Conservation (phyloP, 2,113 vertebrate species). For the Ceuthmochares aereus region DNA sequence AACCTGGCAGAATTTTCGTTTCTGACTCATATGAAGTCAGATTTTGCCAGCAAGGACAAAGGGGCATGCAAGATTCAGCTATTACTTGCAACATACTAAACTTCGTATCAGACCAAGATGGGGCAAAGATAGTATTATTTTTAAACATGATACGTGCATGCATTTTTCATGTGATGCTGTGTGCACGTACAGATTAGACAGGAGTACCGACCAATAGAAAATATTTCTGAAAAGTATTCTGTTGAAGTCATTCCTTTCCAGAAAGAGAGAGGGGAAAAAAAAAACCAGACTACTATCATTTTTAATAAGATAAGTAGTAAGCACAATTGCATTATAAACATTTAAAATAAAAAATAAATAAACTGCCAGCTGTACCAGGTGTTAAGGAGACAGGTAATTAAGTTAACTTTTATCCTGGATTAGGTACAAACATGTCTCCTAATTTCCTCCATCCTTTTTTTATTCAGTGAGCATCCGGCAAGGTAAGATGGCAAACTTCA, state of each 20-base stretch:
- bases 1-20: conserved; percentile 2
- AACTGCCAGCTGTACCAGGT: not conserved
- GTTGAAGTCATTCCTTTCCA: not conserved
- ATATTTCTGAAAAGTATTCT: not conserved
- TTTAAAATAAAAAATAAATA: conserved; percentile 2
- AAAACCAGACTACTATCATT: not conserved
- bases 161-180: not conserved
- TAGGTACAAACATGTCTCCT: not conserved
- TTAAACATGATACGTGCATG: not conserved
- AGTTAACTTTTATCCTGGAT: not conserved
- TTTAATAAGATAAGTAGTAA: not conserved
- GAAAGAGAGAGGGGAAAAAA: not conserved
- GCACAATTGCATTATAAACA: not conserved
- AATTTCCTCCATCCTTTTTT: not conserved
- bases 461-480: not conserved
- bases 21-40: conserved; percentile 38
- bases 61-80: not conserved
- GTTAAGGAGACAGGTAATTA: not conserved
- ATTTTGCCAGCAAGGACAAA: conserved; percentile 30
- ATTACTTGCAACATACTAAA: not conserved
- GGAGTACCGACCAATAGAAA: not conserved
- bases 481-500: not conserved
- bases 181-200: not conserved
- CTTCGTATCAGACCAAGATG: not conserved
- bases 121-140: not conserved